Base-by-base conservation (phyloP, 1,140 invertebrate species). In the Dysdera silvatica region DNA sequence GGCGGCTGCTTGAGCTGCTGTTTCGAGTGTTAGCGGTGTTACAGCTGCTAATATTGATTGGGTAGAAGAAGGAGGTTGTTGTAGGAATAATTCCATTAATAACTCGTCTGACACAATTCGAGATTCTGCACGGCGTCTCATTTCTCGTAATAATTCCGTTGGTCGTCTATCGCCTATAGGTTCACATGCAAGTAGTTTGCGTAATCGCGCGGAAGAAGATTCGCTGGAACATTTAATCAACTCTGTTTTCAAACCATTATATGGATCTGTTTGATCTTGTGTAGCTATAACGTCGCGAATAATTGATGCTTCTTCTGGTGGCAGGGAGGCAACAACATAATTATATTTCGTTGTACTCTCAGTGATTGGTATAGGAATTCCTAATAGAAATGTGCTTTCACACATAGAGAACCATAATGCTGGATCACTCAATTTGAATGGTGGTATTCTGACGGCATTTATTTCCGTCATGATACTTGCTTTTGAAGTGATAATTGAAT, bases 301-400 rank as follows among this genome's bases (percentile, higher is more conserved):
- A 40, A 7, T 37, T 32, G 35, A 23, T 5, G 29, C 51, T 2
- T 16, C 24, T n/a, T 53, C 51, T 33, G 51, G 51, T 0, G 32
- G 51, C 24, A 53, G 35, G 35, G 20, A n/a, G 16, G 28, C 31
- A 33, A 53, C 51, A 32, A 18, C n/a, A 33, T 52, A 52, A 20
- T 53, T 53, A 35, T 53, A 53, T 23, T 53, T 53, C 0, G 51
- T 53, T 32, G 20, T 53, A 23, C 1, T 32, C 10, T 53, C 51
- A 6, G 51, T 53, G 28, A 53, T 53, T 12, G 4, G 8, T 33
- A 33, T 32, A 14, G 29, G 29, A 14, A 18, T 32, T 32, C 16
- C 29, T 18, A 53, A 20, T n/a, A 24, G 5, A 35, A 53, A 53
- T 8, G 51, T 53, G 20, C 6, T 24, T 35, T 53, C 51, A 8